A percentile compares a stretch with the other conserved stretches of the same genome.
Conservation (phyloP, 1,140 invertebrate genomes). For the Pseudomyrmex gracilis region DNA sequence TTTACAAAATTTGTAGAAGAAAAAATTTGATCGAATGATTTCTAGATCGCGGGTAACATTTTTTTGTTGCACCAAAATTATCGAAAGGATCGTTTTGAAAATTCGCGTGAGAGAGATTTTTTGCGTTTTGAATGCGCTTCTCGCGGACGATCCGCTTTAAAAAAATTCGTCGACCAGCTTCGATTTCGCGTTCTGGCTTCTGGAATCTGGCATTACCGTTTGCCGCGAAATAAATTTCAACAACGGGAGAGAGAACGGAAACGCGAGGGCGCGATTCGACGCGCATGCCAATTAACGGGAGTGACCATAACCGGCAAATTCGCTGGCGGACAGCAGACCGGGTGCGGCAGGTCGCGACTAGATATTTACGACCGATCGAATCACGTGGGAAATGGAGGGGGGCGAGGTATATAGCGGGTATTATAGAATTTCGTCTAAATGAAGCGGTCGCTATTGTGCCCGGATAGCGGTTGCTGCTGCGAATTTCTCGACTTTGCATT, state of each 20-base stretch:
- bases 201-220: conserved; percentile 74
- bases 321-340: conserved; percentile 29
- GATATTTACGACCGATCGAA: conserved; percentile 52
- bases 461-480: neutral
- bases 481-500: neutral
- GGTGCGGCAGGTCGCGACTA: conserved; percentile 10
- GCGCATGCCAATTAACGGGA: conserved; percentile 63
- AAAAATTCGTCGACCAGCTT: conserved; percentile 22
- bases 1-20: neutral
- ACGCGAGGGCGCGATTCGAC: conserved; percentile 42
- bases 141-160: neutral
- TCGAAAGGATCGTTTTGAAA: too few species aligned
- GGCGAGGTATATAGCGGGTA: neutral
- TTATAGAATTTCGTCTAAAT: conserved; percentile 40
- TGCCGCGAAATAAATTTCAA: conserved; percentile 70
- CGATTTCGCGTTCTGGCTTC: conserved; percentile 54
- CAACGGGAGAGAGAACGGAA: conserved; percentile 50
- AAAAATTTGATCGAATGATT: neutral
- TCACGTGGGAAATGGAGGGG: too few species aligned
- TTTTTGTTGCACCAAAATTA: too few species aligned
- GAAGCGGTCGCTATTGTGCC: neutral
- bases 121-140: neutral
- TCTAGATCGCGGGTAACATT: too few species aligned
- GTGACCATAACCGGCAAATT: conserved; percentile 48
- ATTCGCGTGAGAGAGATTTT: neutral